phyloP scores from a whole-genome alignment of 1,140 invertebrate genomes.

The Drosophila orena region DNA sequence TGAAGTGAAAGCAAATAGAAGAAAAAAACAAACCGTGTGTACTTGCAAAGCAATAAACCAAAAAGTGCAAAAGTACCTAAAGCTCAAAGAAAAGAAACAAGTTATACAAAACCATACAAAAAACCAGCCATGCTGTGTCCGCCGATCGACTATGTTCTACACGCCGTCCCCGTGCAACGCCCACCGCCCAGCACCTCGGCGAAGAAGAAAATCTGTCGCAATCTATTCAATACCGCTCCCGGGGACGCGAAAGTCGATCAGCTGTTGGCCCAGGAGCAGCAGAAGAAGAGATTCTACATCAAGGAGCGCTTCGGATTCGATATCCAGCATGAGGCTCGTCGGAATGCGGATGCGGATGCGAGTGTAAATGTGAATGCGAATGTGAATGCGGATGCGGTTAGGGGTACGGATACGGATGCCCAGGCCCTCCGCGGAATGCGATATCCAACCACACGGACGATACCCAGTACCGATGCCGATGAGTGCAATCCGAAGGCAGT shows the following conservation, averaged over 20 bases:
- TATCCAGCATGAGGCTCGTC: conserved; percentile 5
- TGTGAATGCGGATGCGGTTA: background rate
- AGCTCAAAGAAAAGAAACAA: conserved; percentile 17
- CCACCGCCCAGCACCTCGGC: conserved; percentile 8
- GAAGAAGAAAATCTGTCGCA: conserved; percentile 12
- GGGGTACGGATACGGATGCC: background rate
- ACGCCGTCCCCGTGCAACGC: background rate
- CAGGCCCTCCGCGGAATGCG: background rate
- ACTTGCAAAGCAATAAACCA: conserved; percentile 20
- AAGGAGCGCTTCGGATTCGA: conserved; percentile 22
- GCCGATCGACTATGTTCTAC: conserved; percentile 7
- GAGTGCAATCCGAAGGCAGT: conserved; percentile 4
- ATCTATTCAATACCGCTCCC: conserved; percentile 42
- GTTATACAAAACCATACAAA: background rate
- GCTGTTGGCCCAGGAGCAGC: conserved; percentile 20
- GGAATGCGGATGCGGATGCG: background rate
- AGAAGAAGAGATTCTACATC: background rate
- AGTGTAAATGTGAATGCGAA: background rate
- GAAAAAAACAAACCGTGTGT: conserved; percentile 31
- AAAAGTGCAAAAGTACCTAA: conserved; percentile 5
- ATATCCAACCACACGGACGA: background rate
- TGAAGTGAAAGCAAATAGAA: conserved; percentile 61
- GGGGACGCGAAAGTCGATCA: conserved; percentile 14
- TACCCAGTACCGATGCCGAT: background rate
- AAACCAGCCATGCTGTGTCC: conserved; percentile 3